Conservation (phyloP, 2,113 vertebrate genomes). For the Coregonus clupeaformis region DNA sequence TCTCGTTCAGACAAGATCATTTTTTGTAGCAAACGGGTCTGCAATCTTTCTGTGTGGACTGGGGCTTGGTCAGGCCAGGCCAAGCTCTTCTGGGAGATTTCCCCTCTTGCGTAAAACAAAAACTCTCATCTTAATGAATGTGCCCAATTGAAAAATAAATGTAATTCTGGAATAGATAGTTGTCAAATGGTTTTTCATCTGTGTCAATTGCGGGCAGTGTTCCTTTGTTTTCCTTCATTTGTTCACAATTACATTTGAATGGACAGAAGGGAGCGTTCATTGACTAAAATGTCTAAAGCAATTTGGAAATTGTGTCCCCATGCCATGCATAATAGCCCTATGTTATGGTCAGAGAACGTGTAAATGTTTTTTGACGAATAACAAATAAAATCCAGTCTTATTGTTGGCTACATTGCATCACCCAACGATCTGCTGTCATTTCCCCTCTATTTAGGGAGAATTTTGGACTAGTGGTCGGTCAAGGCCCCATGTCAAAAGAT, state of each 20-base stretch:
- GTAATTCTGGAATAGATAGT: not conserved
- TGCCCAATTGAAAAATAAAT: too few relatives aligned
- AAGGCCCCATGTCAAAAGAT: too few relatives aligned
- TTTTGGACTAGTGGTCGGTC: too few relatives aligned
- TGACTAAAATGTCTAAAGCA: not conserved
- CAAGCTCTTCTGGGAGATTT: constrained; percentile 2
- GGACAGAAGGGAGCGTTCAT: not conserved
- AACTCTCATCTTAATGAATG: not conserved
- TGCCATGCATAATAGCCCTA: too few relatives aligned
- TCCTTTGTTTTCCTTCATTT: not conserved
- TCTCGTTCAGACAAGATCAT: constrained; percentile 33
- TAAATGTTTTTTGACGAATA: not conserved
- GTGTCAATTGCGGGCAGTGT: not conserved
- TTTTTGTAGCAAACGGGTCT: constrained; percentile 54
- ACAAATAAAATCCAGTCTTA: not conserved
- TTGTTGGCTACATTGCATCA: not conserved
- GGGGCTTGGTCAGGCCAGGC: constrained; percentile 43
- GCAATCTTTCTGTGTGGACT: constrained; percentile 21
- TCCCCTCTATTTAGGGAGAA: too few relatives aligned
- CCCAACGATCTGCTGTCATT: not conserved
- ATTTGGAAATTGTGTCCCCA: too few relatives aligned
- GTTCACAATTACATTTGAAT: not conserved
- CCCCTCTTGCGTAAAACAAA: constrained; percentile 4
- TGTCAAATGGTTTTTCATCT: not conserved
- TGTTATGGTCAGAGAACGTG: not conserved